Evolutionary conservation across 2,113 vertebrate species (phyloP).

Genomic region (Eleginops maclovinus): DNA sequence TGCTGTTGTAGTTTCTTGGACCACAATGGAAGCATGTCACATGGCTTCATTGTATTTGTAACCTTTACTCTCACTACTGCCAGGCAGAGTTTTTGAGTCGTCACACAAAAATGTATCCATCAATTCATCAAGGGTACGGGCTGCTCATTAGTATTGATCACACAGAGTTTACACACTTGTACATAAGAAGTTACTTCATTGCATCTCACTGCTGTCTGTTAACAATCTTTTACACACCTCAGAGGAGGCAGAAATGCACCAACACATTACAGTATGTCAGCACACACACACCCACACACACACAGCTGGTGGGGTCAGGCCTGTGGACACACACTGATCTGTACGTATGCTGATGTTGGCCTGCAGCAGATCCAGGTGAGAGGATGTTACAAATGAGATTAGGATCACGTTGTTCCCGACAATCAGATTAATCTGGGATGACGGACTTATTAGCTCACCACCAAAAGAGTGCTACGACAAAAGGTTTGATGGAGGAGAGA

Average conservation of each 20-base stretch:
- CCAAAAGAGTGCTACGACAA: background rate
- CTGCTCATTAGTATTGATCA: background rate
- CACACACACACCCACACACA: background rate
- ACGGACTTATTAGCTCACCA: background rate
- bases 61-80: background rate
- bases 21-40: background rate
- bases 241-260: too few relatives aligned
- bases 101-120: background rate
- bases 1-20: background rate
- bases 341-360: conserved; percentile 30
- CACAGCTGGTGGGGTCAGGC: conserved; percentile 42
- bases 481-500: background rate
- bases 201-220: background rate
- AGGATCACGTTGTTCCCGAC: conserved; percentile 48
- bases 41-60: background rate
- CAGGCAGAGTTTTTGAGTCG: background rate
- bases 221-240: too few relatives aligned
- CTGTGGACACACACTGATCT: background rate
- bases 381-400: conserved; percentile 45
- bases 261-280: background rate
- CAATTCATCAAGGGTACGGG: background rate
- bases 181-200: too few relatives aligned
- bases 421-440: conserved; percentile 47
- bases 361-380: conserved; percentile 50
- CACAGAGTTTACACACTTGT: background rate